phyloP scores from a whole-genome alignment of 2,797 vertebrate genomes.

The Poecilia picta region DNA sequence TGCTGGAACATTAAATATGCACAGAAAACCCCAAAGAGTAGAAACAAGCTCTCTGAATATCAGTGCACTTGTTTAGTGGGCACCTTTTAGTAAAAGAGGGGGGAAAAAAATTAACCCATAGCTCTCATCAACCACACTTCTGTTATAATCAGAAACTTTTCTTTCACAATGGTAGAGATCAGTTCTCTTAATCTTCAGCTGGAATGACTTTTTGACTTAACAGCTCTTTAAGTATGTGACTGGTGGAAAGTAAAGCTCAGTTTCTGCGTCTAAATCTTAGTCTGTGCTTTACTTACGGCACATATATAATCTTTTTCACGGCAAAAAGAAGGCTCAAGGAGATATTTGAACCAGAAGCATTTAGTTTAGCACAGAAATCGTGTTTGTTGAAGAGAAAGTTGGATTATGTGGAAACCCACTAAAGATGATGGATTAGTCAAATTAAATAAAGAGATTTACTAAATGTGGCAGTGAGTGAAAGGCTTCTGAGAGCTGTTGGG shows the following conservation, averaged over 20 bases:
- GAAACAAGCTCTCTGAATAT: conserved; percentile 6
- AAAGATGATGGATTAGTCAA: conserved; percentile 51
- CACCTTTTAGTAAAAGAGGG: conserved; percentile 17
- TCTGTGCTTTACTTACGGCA: neutral
- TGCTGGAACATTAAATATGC: conserved; percentile 44
- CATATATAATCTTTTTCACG: conserved; percentile 10
- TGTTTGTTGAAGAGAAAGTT: conserved; percentile 23
- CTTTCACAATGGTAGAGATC: conserved; percentile 5
- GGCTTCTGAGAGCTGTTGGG: conserved; percentile 29
- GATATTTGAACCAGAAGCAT: conserved; percentile 3
- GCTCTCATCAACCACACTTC: conserved; percentile 6
- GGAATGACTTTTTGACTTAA: conserved; percentile 23
- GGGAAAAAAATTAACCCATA: neutral
- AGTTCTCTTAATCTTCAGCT: conserved; percentile 24
- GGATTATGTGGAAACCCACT: conserved; percentile 23
- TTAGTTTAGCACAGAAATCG: conserved; percentile 3
- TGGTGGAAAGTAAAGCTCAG: neutral
- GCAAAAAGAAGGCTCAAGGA: neutral
- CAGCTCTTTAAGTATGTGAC: neutral
- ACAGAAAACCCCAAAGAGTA: conserved; percentile 26
- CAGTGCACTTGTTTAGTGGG: neutral
- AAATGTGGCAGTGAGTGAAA: conserved; percentile 22
- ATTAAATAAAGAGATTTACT: conserved; percentile 42
- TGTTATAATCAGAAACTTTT: conserved; percentile 1
- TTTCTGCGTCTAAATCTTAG: neutral